Evolutionary conservation across 2,797 vertebrate species (phyloP), one percentile per base, ranked within the genome.

Genomic region (Danio jaintianensis): DNA sequence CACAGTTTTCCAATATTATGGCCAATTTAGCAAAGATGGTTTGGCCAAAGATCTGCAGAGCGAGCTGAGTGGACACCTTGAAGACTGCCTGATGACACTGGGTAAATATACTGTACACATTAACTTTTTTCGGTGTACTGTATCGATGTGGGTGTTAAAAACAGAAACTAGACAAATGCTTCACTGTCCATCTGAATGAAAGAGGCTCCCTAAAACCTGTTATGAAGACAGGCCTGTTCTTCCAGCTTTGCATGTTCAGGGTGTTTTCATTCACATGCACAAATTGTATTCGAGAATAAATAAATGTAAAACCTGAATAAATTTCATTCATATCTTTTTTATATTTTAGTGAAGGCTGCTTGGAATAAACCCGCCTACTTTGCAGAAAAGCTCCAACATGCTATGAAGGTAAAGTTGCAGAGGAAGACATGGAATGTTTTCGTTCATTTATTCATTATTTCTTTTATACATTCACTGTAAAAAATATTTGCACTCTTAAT

Each of bases 331-430:
- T 89, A 0, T 82, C 10, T 83, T 76, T 86, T 42, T 20, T 11
- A 4, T 48, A 52, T 87, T 80, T 77, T 52, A 77, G 97, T 96
- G 47, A 97, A 97, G 83, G 93, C 94, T 90, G 93, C 95, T 82
- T 94, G 95, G 85, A 96, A 92, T 93, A 96, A 89, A 55, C 91
- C 97, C 0, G 92, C 94, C 68, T 97, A 94, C 93, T 99, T 98
- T 75, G 96, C 97, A 61, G 96, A 99, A 91, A 98, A 94, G 62
- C 94, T 99, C 13, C 83, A 97, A 53, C 36, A 80, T 59, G 94
- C 96, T 0, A 96, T 98, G 95, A 93, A 97, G 95, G 97, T 98
- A 92, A 80, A n/a, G n/a, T 8, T 56, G 20, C 5, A 36, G 81
- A 64, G 7, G 15, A 63, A 42, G 42, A 42, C 15, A n/a, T 66